These are phyloP conservation scores for Anagyrus pseudococci DNA, from an alignment of 2,888 invertebrate species.

Conservation along the genomic window DNA sequence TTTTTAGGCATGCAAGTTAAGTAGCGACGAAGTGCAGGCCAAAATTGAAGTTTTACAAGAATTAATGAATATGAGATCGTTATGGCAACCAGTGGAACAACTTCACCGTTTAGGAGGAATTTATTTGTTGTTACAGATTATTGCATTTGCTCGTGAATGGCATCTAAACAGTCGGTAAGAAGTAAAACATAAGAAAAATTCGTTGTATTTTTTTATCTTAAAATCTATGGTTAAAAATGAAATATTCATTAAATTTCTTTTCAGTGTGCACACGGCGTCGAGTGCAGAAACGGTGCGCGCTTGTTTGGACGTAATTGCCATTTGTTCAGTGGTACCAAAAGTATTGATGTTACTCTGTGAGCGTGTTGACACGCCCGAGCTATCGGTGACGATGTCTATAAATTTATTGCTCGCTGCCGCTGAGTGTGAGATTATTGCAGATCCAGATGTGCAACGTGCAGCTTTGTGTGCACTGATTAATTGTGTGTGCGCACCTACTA, in stretches of 20 bases:
- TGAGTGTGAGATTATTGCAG: slow-evolving; percentile 89
- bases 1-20: slow-evolving; percentile 64
- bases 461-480: slow-evolving; percentile 91
- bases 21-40: slow-evolving; percentile 84
- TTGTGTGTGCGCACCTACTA: slow-evolving; percentile 91
- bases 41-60: slow-evolving; percentile 84
- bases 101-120: slow-evolving; percentile 85
- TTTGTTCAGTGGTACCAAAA: slow-evolving; percentile 88
- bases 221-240: neutral
- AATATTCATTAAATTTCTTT: neutral
- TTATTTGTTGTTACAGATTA: slow-evolving; percentile 80
- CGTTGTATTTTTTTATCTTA: neutral
- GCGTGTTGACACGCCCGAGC: slow-evolving; percentile 77
- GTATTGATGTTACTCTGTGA: slow-evolving; percentile 78
- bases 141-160: slow-evolving; percentile 91
- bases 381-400: slow-evolving; percentile 72
- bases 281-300: slow-evolving; percentile 83
- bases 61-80: slow-evolving; percentile 74
- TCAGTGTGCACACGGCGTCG: slow-evolving; percentile 53
- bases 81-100: slow-evolving; percentile 90
- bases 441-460: slow-evolving; percentile 90
- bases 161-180: slow-evolving; percentile 80
- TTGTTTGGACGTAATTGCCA: slow-evolving; percentile 86
- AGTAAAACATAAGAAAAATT: neutral
- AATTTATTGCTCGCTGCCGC: slow-evolving; percentile 69